Conservation (phyloP, 2,113 vertebrate genomes). For the Labrus mixtus region DNA sequence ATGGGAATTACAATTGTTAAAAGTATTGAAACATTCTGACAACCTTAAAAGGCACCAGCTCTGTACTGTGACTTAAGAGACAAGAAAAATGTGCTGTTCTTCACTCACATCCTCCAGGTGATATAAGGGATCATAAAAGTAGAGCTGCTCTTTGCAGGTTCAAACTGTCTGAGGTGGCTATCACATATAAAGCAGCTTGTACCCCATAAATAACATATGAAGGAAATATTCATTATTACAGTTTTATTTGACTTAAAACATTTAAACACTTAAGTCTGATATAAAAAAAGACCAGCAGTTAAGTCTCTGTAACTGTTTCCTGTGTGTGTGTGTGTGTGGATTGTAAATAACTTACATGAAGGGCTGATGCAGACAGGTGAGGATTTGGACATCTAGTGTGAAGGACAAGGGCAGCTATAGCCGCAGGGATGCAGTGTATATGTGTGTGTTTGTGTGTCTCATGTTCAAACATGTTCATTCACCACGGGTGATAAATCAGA, state of each 20-base stretch:
- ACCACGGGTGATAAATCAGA: slow-evolving; percentile 20
- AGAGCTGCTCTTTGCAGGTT: slow-evolving; percentile 48
- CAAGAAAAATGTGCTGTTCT: too few relatives aligned
- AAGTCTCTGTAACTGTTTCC: not conserved
- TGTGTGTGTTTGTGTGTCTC: not conserved
- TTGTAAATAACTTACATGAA: slow-evolving; percentile 51
- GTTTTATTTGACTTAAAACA: not conserved
- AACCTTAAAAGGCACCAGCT: too few relatives aligned
- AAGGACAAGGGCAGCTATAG: slow-evolving; percentile 45
- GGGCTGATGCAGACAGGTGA: slow-evolving; percentile 48
- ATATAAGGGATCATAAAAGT: too few relatives aligned
- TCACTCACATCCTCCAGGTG: too few relatives aligned
- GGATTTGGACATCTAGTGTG: slow-evolving; percentile 58
- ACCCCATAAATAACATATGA: slow-evolving; percentile 41
- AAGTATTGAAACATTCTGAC: too few relatives aligned
- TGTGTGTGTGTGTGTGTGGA: slow-evolving; percentile 23
- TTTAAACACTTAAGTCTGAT: not conserved
- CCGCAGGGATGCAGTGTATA: slow-evolving; percentile 14
- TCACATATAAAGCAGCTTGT: slow-evolving; percentile 55
- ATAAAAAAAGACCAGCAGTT: too few relatives aligned
- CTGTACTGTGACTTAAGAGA: too few relatives aligned
- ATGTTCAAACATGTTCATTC: slow-evolving; percentile 4
- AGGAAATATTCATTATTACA: slow-evolving; percentile 17
- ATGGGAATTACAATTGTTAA: too few relatives aligned
- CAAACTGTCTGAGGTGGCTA: slow-evolving; percentile 42